Percentiles rank a stretch among this genome's conserved stretches.
These are phyloP conservation scores for Zelleria hepariella DNA, from an alignment of 2,888 invertebrate species.

Conservation along the genomic window DNA sequence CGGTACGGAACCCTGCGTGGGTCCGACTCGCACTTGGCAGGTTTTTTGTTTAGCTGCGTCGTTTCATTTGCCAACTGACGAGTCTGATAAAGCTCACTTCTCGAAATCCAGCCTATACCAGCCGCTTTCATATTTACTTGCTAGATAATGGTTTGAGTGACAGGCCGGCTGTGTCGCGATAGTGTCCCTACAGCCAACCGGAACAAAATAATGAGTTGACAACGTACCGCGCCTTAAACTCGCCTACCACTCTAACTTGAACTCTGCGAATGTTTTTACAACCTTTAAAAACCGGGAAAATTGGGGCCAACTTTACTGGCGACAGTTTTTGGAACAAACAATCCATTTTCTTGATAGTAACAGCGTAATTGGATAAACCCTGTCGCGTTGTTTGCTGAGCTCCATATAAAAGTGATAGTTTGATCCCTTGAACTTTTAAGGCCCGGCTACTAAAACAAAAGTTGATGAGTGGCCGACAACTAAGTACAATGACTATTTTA, in stretches of 20 bases:
- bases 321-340: background rate
- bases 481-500: no score
- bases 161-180: conserved; percentile 18
- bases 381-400: no score
- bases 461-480: no score
- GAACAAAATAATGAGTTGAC: conserved; percentile 46
- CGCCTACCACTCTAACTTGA: background rate
- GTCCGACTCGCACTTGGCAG: no score
- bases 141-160: conserved; percentile 23
- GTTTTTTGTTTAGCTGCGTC: no score
- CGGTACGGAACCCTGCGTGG: no score
- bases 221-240: conserved; percentile 31
- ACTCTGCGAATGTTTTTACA: background rate
- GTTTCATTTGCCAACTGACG: no score
- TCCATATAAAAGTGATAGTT: no score
- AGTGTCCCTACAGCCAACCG: conserved; percentile 31
- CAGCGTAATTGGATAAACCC: no score
- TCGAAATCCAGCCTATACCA: background rate
- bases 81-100: background rate
- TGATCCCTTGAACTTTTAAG: no score
- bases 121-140: conserved; percentile 21
- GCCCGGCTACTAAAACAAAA: no score
- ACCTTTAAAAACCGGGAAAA: background rate
- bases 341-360: background rate
- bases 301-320: background rate